Conservation (phyloP, 2,113 vertebrate species). For the Paramormyrops kingsleyae region DNA sequence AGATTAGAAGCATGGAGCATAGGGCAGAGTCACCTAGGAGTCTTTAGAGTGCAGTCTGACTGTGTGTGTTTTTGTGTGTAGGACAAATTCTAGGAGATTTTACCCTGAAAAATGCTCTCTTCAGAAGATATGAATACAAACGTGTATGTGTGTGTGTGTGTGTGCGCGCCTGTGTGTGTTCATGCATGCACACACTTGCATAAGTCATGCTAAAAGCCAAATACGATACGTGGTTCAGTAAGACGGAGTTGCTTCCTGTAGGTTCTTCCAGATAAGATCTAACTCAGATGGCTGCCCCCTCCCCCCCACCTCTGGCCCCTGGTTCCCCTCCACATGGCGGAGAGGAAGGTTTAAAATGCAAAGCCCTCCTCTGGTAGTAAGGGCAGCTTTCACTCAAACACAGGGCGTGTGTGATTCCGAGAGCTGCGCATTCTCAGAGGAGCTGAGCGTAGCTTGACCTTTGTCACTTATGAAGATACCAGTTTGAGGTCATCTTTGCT, state of each 20-base stretch:
- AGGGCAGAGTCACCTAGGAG: neutral
- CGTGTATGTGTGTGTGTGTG: neutral
- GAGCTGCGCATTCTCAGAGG: neutral
- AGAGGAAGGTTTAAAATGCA: neutral
- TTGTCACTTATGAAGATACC: neutral
- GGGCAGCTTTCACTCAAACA: neutral
- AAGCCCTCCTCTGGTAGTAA: neutral
- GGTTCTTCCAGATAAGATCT: constrained; percentile 37
- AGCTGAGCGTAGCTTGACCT: neutral
- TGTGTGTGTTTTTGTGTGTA: neutral
- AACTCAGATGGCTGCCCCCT: constrained; percentile 16
- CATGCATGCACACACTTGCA: neutral
- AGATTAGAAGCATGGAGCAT: neutral
- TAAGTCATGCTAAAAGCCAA: constrained; percentile 14
- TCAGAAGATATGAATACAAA: neutral
- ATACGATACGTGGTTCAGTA: constrained; percentile 7
- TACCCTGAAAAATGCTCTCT: neutral
- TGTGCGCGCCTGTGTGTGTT: neutral
- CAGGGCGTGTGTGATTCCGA: neutral
- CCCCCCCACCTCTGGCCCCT: neutral
- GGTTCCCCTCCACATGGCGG: neutral
- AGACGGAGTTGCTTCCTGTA: constrained; percentile 39
- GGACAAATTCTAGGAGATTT: neutral
- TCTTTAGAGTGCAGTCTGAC: neutral
- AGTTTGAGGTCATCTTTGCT: neutral